Base-by-base conservation (phyloP, 1,140 invertebrate genomes). In the Paralvinella palmiformis region DNA sequence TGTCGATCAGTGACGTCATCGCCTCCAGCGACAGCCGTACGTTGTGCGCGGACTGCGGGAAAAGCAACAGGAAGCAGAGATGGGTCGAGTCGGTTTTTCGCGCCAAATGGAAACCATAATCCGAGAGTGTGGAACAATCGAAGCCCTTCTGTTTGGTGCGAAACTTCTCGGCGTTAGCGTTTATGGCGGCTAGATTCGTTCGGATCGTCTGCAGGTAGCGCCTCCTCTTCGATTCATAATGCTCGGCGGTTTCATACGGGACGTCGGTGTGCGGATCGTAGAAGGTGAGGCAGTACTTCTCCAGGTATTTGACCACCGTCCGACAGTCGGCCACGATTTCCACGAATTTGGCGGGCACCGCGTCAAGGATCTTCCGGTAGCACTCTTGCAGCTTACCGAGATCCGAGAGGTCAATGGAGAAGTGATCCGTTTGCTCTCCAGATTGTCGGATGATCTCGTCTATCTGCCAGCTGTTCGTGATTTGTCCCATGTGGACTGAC, bases 271-370 rank as follows among this genome's bases (percentile, higher is more conserved):
- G 66, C 0, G 67, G 60, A 15, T 69, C 63, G 64, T 73, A 73
- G 36, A 74, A 74, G 67, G 68, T 72, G 0, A 72, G 64, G 64
- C 69, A 74, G 57, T 73, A 74, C 59, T 72, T 73, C 53, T 64
- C 64, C 2, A 71, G 20, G 35, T 44, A 50, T 24, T n/a, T 44
- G 10, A 59, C 29, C 35, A 59, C 17, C 36, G 27, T 45, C 20
- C 59, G 41, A 7, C 48, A n/a, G n/a, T 52, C 48, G n/a, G 32
- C 33, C 15, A 60, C 15, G 20, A 50, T 24, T 15, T 65, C 58
- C 58, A 29, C 20, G 37, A 65, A 62, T 20, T 48, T n/a, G 5
- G 32, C 59, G 7, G 63, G 58, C 13, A 62, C 41, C 29, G 48
- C 44, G 15, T 62, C 41, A 10, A 32, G 37, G 7, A 48, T 31